Conservation (phyloP, 2,888 invertebrate species). For the Rhabditoides inermis region DNA sequence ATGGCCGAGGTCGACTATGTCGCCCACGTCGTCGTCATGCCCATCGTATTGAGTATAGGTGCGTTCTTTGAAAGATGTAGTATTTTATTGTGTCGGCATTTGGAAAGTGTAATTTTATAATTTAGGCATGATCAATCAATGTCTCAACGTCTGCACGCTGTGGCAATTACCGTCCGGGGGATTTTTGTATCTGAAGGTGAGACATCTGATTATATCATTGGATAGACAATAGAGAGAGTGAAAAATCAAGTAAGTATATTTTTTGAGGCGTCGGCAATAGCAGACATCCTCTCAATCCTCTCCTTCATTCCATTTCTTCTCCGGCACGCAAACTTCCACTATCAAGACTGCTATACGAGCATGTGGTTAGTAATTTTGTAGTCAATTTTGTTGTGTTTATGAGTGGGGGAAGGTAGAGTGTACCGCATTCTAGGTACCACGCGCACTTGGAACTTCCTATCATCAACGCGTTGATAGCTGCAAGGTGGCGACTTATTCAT, state of each 20-base stretch:
- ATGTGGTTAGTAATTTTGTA: too few species aligned
- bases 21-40: conserved; percentile 44
- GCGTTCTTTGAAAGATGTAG: background rate
- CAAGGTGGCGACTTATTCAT: conserved; percentile 28
- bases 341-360: too few species aligned
- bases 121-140: conserved; percentile 50
- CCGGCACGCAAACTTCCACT: too few species aligned
- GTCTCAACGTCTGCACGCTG: conserved; percentile 50
- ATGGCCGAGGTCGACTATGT: conserved; percentile 40
- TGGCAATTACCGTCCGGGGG: conserved; percentile 38
- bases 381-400: too few species aligned
- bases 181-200: conserved; percentile 37
- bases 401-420: too few species aligned
- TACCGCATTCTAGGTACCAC: too few species aligned
- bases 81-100: background rate
- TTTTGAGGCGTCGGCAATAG: conserved; percentile 65
- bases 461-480: conserved; percentile 57
- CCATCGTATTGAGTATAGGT: conserved; percentile 37
- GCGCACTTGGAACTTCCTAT: conserved; percentile 56
- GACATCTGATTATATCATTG: background rate
- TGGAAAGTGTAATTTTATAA: background rate
- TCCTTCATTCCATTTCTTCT: conserved; percentile 60
- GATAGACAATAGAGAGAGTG: too few species aligned
- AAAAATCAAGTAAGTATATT: background rate
- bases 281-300: conserved; percentile 67